Percentiles rank a stretch among this genome's conserved stretches.
phyloP scores from a whole-genome alignment of 2,113 vertebrate genomes.

The Platycercus adscitus region DNA sequence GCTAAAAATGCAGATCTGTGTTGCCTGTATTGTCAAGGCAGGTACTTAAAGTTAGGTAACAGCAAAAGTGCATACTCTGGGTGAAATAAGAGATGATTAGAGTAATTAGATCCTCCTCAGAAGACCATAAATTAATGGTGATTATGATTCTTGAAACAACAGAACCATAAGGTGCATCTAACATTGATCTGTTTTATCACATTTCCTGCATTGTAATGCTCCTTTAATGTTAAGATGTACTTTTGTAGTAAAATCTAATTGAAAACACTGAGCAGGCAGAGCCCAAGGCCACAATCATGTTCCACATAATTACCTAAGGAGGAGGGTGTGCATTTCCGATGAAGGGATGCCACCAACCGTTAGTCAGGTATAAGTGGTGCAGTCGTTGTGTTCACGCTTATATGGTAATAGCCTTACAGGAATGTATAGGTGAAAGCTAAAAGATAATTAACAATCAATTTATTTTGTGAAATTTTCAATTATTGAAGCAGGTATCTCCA shows the following conservation, averaged over 20 bases:
- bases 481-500: background rate
- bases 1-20: accelerated
- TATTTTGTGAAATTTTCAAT: background rate
- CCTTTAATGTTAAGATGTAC: conserved; percentile 47
- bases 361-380: background rate
- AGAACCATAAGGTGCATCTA: background rate
- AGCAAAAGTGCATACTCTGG: background rate
- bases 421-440: background rate
- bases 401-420: background rate
- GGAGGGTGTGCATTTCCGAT: background rate
- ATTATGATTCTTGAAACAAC: conserved; percentile 40
- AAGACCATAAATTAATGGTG: conserved; percentile 55
- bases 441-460: conserved; percentile 1
- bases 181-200: conserved; percentile 8
- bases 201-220: conserved; percentile 59
- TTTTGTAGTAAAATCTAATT: conserved; percentile 54
- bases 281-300: conserved; percentile 25
- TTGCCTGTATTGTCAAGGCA: background rate
- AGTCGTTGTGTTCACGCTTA: accelerated
- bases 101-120: background rate
- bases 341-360: background rate
- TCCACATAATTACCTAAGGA: conserved; percentile 35
- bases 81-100: background rate
- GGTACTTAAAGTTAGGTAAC: background rate
- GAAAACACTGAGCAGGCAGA: conserved; percentile 56